Evolutionary conservation across 2,113 vertebrate species (phyloP).

Genomic region (Arenaria interpres): DNA sequence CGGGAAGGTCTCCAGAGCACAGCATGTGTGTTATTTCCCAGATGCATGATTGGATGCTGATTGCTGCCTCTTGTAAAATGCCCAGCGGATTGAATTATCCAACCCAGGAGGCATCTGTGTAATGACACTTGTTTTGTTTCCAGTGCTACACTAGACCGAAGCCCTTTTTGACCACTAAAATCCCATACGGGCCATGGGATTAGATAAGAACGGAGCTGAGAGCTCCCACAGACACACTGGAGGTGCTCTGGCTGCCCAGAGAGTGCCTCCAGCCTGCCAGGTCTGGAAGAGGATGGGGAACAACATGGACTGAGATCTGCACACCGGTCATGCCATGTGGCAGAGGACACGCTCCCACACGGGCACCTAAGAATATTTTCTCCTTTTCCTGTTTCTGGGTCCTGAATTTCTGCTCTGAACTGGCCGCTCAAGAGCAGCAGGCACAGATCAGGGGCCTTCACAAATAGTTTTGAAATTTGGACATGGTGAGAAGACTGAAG

Average conservation of each 20-base stretch:
- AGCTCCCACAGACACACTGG: not conserved
- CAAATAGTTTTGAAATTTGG: not conserved
- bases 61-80: not conserved
- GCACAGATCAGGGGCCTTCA: not conserved
- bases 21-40: not conserved
- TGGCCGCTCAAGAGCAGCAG: not conserved
- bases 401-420: not conserved
- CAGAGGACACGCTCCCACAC: fast-evolving
- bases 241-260: not conserved
- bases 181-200: not conserved
- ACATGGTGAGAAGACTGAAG: not conserved
- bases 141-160: not conserved
- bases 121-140: not conserved
- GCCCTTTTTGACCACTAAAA: not conserved
- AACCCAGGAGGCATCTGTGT: not conserved
- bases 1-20: not conserved
- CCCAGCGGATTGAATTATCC: not conserved
- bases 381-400: not conserved
- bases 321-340: fast-evolving
- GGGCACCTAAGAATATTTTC: not conserved
- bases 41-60: not conserved
- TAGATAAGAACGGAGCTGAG: not conserved
- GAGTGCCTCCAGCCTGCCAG: not conserved
- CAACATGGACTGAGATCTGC: fast-evolving
- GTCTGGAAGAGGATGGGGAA: not conserved